Percentiles rank a stretch among this genome's conserved stretches.
These are phyloP conservation scores for Spheniscus mendiculus DNA, from an alignment of 2,113 vertebrate genomes.

Conservation along the genomic window DNA sequence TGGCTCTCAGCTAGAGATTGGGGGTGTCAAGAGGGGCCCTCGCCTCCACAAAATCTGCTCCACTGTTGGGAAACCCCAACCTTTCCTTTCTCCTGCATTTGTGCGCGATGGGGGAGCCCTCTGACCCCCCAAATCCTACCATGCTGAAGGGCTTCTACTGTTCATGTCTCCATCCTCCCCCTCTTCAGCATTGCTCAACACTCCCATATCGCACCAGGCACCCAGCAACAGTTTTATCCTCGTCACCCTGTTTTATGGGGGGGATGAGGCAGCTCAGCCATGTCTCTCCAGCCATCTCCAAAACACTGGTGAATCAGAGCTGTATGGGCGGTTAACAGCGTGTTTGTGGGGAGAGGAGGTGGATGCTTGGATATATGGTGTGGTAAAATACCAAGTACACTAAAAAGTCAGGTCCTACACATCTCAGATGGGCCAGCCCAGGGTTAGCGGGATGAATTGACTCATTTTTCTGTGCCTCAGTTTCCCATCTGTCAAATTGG, in stretches of 20 bases:
- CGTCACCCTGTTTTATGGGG: not conserved
- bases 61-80: not conserved
- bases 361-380: not conserved
- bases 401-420: not conserved
- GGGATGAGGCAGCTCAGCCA: not conserved
- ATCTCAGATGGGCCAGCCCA: not conserved
- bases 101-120: not conserved
- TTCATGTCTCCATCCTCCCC: not conserved
- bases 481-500: not conserved
- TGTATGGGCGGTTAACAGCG: rapidly evolving
- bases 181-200: not conserved
- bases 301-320: not conserved
- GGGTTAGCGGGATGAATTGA: not conserved
- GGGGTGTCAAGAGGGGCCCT: too few relatives aligned
- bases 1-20: not conserved
- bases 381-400: not conserved
- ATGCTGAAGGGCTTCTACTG: not conserved
- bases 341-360: not conserved
- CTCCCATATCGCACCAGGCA: not conserved
- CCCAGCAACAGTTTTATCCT: not conserved
- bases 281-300: not conserved
- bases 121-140: not conserved
- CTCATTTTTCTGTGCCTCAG: not conserved
- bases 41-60: rapidly evolving
- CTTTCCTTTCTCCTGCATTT: not conserved